Evolutionary conservation across 2,888 invertebrate genomes (phyloP), one percentile per base, ranked within the genome.

Genomic region (Bhutanitis thaidina): DNA sequence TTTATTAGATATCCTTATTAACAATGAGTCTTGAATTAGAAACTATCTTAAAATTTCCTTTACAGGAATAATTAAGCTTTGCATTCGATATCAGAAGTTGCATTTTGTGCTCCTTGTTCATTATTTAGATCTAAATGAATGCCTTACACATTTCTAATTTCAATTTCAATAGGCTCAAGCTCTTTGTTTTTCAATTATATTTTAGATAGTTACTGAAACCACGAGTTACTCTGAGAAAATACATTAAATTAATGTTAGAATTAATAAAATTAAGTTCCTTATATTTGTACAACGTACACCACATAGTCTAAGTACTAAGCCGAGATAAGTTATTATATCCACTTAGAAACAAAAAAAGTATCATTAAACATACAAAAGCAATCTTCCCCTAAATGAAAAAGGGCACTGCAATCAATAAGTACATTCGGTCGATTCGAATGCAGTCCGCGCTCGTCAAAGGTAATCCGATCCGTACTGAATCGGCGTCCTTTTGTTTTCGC

Each of bases 401-500:
- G 56, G 64, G 64, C 65, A 62, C 66, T 69, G 60, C 62, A 64
- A 69, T 71, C 65, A 64, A 65, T 64, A 67, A 64, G 60, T 62
- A 62, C 62, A 64, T 65, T 64, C 66, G 57, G 62, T 62, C 72
- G 74, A 75, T 83, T 73, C 79, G 74, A 79, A 74, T 85, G 83
- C 85, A 82, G 71, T 78, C 73, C 74, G 74, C 70, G 72, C 71
- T 73, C 77, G 75, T 78, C 77, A 84, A 83, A 83, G 77, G 87
- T 87, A 88, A 88, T 85, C 81, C 74, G 83, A 88, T 84, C 80
- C 71, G 66, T 61, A 65, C 62, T 60, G 63, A 60, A 72, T 77
- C 74, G 74, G 80, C 76, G 80, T 79, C 74, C 79, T 86, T 87
- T 89, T 88, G 80, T 85, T 78, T 84, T 87, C 78, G 81, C 86